Evolutionary conservation across 30 jellyfish, hydroid and myxozoan genomes (phyloP).

Genomic region (Sanderia malayensis): DNA sequence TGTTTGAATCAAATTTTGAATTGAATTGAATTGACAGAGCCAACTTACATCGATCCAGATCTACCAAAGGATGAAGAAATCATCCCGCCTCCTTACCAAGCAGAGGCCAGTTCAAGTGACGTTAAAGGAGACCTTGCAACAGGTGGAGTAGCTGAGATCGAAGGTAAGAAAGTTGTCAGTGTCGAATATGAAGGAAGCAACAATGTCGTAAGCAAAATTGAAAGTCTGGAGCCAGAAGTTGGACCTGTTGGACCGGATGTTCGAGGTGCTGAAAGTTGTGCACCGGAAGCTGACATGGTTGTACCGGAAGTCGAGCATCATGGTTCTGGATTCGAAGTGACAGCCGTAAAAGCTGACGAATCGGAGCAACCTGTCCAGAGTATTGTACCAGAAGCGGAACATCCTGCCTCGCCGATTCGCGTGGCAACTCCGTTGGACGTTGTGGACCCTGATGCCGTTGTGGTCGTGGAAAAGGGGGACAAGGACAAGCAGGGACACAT

Average conservation of each 20-base stretch:
- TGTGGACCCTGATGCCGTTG: too few species aligned
- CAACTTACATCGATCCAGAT: slow-evolving; percentile 3
- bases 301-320: too few species aligned
- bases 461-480: too few species aligned
- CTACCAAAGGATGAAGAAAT: slow-evolving; percentile 18
- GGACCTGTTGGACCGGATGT: neutral
- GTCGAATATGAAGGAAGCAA: neutral
- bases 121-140: neutral
- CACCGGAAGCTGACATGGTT: too few species aligned
- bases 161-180: neutral
- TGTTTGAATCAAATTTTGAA: neutral
- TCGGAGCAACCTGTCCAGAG: too few species aligned
- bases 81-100: slow-evolving; percentile 58
- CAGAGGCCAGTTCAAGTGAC: slow-evolving; percentile 3
- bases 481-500: too few species aligned
- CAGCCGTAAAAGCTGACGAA: too few species aligned
- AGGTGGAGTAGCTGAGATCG: neutral
- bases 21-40: slow-evolving; percentile 9
- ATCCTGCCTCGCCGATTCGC: too few species aligned
- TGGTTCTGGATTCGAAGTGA: too few species aligned
- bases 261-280: too few species aligned
- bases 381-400: too few species aligned
- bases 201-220: neutral
- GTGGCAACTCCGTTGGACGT: too few species aligned
- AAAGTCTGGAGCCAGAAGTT: neutral